Evolutionary conservation across 92 coral and sea anemone genomes (phyloP).

Genomic region (Blastomussa wellsi): DNA sequence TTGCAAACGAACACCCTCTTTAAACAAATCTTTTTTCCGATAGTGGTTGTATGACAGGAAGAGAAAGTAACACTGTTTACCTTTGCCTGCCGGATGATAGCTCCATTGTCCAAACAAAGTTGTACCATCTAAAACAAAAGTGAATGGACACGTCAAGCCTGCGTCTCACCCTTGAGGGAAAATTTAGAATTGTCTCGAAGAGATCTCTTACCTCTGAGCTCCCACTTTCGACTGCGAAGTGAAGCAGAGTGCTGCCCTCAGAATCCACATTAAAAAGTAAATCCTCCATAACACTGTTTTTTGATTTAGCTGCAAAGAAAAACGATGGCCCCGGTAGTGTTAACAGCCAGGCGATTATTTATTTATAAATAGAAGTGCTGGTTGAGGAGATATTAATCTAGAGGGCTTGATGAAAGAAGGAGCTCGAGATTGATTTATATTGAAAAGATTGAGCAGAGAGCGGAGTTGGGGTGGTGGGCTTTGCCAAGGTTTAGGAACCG

Average conservation of each 20-base stretch:
- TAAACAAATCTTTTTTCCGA: too few relatives aligned
- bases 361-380: background rate
- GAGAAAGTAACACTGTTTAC: conserved; percentile 7
- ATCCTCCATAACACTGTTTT: conserved; percentile 21
- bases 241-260: conserved; percentile 69
- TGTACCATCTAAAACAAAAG: conserved; percentile 40
- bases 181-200: background rate
- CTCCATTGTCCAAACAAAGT: conserved; percentile 60
- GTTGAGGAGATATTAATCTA: background rate
- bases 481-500: too few relatives aligned
- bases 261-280: conserved; percentile 55
- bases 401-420: too few relatives aligned
- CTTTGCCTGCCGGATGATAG: conserved; percentile 70
- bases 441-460: too few relatives aligned
- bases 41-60: too few relatives aligned
- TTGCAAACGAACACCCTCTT: too few relatives aligned
- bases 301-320: conserved; percentile 28
- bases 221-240: conserved; percentile 73
- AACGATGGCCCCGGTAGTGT: background rate
- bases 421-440: too few relatives aligned
- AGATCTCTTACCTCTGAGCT: conserved; percentile 28
- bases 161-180: background rate
- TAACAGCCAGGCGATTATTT: background rate
- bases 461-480: too few relatives aligned
- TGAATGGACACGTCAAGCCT: background rate